Conservation (phyloP, 1,140 invertebrate genomes). For the Anastrepha obliqua region DNA sequence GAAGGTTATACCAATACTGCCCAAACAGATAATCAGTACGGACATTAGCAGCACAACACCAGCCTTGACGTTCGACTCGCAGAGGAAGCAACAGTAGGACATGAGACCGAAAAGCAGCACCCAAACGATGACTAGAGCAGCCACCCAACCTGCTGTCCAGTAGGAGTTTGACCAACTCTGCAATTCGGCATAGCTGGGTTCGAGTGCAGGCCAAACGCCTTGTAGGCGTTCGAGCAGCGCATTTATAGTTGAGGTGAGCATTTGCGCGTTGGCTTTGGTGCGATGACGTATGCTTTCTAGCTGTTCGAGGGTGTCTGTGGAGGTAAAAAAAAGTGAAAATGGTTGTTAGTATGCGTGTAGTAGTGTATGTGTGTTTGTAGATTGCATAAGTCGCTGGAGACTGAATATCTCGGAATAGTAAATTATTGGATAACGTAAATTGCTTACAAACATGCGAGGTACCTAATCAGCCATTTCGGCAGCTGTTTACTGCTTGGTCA, state of each 20-base stretch:
- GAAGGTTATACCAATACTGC: conserved; percentile 71
- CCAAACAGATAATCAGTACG: conserved; percentile 71
- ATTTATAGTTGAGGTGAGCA: conserved; percentile 68
- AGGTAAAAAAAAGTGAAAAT: not conserved
- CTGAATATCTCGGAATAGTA: not conserved
- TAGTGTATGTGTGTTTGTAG: not conserved
- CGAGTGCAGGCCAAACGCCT: conserved; percentile 65
- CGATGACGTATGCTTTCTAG: conserved; percentile 68
- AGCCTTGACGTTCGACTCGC: conserved; percentile 76
- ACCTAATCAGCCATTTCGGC: conserved; percentile 14
- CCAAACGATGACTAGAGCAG: conserved; percentile 68
- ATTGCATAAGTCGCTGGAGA: not conserved
- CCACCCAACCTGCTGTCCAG: conserved; percentile 70
- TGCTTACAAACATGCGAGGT: not conserved
- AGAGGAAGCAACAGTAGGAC: conserved; percentile 75
- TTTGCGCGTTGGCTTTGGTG: conserved; percentile 71
- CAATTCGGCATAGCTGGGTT: conserved; percentile 66
- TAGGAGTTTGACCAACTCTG: conserved; percentile 67
- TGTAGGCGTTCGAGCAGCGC: conserved; percentile 66
- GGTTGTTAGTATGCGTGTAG: conserved; percentile 58
- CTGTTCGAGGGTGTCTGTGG: conserved; percentile 70
- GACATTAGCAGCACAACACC: conserved; percentile 76
- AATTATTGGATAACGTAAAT: not conserved
- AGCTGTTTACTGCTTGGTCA: conserved; percentile 55
- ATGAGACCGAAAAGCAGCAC: conserved; percentile 71